Conservation (phyloP, 2,888 invertebrate genomes). For the Lysandra coridon region DNA sequence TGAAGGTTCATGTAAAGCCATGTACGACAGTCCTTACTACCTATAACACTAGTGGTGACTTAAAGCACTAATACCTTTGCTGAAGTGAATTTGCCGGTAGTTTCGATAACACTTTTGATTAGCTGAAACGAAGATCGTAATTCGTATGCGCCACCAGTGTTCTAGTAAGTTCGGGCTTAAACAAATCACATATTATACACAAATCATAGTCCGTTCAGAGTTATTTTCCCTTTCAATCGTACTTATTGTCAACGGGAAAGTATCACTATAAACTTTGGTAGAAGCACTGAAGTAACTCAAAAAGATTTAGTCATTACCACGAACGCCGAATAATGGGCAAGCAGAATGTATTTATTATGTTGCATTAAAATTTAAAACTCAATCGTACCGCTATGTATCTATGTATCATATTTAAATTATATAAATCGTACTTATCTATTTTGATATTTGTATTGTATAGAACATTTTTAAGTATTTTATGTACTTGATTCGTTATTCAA, state of each 20-base stretch:
- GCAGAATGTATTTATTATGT: constrained; percentile 31
- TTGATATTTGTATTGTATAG: constrained; percentile 46
- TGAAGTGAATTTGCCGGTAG: not conserved
- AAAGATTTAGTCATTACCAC: not conserved
- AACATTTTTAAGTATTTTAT: constrained; percentile 44
- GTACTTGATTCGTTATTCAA: constrained; percentile 43
- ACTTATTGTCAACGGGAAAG: not conserved
- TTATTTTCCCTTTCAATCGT: not conserved
- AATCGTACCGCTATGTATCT: constrained; percentile 38
- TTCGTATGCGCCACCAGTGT: not conserved
- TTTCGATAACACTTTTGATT: not conserved
- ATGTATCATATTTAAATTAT: constrained; percentile 41
- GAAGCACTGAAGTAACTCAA: not conserved
- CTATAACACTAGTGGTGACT: not conserved
- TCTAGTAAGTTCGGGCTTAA: not conserved
- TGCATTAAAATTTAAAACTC: constrained; percentile 42
- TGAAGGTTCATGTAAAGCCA: not conserved
- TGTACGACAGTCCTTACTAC: not conserved
- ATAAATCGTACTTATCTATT: constrained; percentile 45
- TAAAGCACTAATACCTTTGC: not conserved
- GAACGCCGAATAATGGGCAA: constrained; percentile 5
- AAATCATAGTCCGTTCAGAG: not conserved
- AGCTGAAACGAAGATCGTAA: not conserved
- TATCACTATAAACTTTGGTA: not conserved
- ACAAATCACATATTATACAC: not conserved